Evolutionary conservation across 2,888 invertebrate species (phyloP).

Genomic region (Cephonodes hylas): DNA sequence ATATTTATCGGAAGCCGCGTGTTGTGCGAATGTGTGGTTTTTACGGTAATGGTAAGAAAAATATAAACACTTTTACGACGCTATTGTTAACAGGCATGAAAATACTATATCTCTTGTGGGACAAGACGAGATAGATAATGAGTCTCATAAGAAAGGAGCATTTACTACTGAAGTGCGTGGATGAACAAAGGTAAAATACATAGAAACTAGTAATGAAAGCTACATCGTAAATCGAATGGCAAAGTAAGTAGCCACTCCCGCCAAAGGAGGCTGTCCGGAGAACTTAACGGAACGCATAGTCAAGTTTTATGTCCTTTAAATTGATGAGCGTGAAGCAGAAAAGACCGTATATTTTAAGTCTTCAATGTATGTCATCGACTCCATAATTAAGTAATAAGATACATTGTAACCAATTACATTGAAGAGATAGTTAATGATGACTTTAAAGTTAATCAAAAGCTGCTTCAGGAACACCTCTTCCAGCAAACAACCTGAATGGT

Average conservation of each 20-base stretch:
- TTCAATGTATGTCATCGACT: constrained; percentile 14
- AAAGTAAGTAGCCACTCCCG: constrained; percentile 51
- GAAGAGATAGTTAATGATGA: background rate
- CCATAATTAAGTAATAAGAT: constrained; percentile 19
- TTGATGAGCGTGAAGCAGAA: constrained; percentile 60
- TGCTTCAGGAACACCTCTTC: background rate
- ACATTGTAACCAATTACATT: constrained; percentile 16
- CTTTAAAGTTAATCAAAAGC: background rate
- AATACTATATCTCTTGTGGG: constrained; percentile 13
- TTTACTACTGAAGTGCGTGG: constrained; percentile 31
- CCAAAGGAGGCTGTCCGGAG: constrained; percentile 37
- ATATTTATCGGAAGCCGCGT: constrained; percentile 3
- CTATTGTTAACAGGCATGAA: constrained; percentile 27
- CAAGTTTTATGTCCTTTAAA: constrained; percentile 66
- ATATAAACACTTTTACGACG: constrained; percentile 24
- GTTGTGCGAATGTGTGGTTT: constrained; percentile 3
- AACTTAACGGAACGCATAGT: constrained; percentile 59
- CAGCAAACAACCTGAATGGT: background rate
- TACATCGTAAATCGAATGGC: constrained; percentile 56
- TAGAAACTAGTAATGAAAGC: constrained; percentile 51
- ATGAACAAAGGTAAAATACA: constrained; percentile 43
- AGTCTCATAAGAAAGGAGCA: constrained; percentile 38
- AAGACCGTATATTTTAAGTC: constrained; percentile 39
- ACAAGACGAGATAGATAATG: constrained; percentile 30
- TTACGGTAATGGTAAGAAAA: constrained; percentile 9